phyloP scores from a whole-genome alignment of 2,797 vertebrate genomes.

The Anguilla pacifica region DNA sequence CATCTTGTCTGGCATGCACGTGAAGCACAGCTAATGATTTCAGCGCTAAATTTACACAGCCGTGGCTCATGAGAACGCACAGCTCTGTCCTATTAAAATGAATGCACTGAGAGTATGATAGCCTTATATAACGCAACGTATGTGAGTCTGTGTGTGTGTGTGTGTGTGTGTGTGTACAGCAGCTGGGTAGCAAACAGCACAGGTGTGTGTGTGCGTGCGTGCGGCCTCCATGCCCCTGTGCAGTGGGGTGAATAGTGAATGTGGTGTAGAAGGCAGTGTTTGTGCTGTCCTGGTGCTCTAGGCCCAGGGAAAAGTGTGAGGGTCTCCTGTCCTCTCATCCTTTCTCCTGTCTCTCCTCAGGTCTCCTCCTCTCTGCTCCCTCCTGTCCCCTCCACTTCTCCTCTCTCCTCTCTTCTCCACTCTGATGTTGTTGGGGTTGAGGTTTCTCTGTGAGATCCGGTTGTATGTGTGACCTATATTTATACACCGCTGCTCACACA shows the following conservation, averaged over 20 bases:
- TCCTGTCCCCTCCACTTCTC: too few relatives aligned
- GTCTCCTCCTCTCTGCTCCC: too few relatives aligned
- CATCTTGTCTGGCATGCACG: background rate
- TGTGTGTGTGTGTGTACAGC: background rate
- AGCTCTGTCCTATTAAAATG: background rate
- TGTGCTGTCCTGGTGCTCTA: background rate
- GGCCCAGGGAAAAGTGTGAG: too few relatives aligned
- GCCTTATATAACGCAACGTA: background rate
- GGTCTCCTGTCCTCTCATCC: too few relatives aligned
- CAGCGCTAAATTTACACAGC: constrained; percentile 13
- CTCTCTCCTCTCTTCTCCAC: too few relatives aligned
- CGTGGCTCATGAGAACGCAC: background rate
- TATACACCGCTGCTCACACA: background rate
- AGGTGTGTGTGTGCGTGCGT: background rate
- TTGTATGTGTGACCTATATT: too few relatives aligned
- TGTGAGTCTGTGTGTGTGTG: background rate
- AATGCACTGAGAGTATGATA: constrained; percentile 3
- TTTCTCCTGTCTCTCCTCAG: too few relatives aligned
- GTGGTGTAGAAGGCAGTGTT: background rate
- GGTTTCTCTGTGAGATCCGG: too few relatives aligned
- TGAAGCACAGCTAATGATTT: constrained; percentile 22
- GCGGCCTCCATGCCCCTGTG: too few relatives aligned
- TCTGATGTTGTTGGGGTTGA: too few relatives aligned
- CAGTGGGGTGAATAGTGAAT: too few relatives aligned
- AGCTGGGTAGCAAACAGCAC: background rate